Percentiles rank a stretch among this genome's conserved stretches.
Conservation (phyloP, 1,140 invertebrate species). For the Helicoverpa armigera region DNA sequence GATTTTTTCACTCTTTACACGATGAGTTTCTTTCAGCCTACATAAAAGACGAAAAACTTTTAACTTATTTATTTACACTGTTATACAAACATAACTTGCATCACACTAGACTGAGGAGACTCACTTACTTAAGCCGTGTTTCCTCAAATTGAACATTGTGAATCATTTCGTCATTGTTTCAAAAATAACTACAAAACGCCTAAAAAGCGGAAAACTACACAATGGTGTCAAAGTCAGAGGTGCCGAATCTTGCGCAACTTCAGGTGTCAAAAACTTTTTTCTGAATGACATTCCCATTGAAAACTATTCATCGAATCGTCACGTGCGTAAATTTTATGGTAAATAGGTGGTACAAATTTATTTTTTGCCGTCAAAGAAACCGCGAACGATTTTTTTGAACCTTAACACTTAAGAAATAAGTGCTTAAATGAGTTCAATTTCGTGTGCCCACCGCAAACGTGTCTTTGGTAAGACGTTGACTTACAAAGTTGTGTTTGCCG, state of each 20-base stretch:
- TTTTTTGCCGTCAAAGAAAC: slow-evolving; percentile 13
- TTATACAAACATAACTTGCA: slow-evolving; percentile 3
- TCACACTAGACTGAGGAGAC: neutral
- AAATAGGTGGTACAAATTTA: slow-evolving; percentile 17
- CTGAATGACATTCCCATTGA: slow-evolving; percentile 64
- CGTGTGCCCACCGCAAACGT: slow-evolving; percentile 29
- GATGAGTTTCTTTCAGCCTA: neutral
- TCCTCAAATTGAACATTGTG: slow-evolving; percentile 33
- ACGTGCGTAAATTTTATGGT: slow-evolving; percentile 65
- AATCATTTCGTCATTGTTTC: slow-evolving; percentile 26
- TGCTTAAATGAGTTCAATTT: slow-evolving; percentile 39
- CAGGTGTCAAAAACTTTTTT: slow-evolving; percentile 68
- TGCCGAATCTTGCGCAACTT: slow-evolving; percentile 11
- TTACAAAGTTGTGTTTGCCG: slow-evolving; percentile 44
- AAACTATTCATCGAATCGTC: slow-evolving; percentile 63
- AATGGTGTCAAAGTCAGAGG: slow-evolving; percentile 52
- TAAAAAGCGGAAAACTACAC: slow-evolving; percentile 36
- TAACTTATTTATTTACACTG: neutral
- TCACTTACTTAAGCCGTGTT: slow-evolving; percentile 2
- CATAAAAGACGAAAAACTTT: neutral
- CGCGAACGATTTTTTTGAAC: neutral
- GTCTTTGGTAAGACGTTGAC: slow-evolving; percentile 15
- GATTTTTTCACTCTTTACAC: too few species aligned
- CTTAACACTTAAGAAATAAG: slow-evolving; percentile 47
- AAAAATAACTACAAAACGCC: slow-evolving; percentile 17